Evolutionary conservation across 2,888 invertebrate species (phyloP).

Genomic region (Dynastes hyllus): DNA sequence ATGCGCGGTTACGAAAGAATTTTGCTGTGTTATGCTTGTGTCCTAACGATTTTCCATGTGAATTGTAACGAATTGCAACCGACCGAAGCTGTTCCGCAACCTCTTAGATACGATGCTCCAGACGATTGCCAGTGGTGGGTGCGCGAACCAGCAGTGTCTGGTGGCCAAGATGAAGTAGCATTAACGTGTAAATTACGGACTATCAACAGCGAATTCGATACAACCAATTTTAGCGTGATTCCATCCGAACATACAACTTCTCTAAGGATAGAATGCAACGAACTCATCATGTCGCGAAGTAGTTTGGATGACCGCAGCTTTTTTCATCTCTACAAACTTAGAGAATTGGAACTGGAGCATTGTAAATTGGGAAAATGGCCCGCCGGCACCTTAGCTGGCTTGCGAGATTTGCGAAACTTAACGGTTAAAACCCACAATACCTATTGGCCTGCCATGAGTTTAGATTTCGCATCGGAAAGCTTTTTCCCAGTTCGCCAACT

Average conservation of each 20-base stretch:
- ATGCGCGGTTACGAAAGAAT: too few relatives aligned
- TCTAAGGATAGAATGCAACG: constrained; percentile 85
- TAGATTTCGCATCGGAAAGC: constrained; percentile 87
- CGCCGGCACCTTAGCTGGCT: constrained; percentile 84
- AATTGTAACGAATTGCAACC: constrained; percentile 39
- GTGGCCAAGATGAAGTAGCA: constrained; percentile 79
- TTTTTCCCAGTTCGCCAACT: constrained; percentile 85
- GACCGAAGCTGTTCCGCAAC: constrained; percentile 63
- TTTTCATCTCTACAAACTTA: constrained; percentile 84
- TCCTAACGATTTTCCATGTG: constrained; percentile 15
- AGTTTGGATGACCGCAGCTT: constrained; percentile 85
- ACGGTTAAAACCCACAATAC: constrained; percentile 90
- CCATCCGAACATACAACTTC: constrained; percentile 89
- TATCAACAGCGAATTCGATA: constrained; percentile 90
- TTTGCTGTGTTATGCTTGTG: constrained; percentile 36
- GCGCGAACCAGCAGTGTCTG: constrained; percentile 75
- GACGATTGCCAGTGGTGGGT: constrained; percentile 90
- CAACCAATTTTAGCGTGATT: constrained; percentile 91
- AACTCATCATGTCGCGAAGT: constrained; percentile 86
- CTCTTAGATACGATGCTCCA: constrained; percentile 83
- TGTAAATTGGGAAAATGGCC: constrained; percentile 92
- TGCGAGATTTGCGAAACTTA: constrained; percentile 87
- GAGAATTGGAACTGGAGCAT: constrained; percentile 87
- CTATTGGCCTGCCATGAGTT: constrained; percentile 87
- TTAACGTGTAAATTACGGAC: constrained; percentile 87